phyloP scores from a whole-genome alignment of 2,888 invertebrate genomes.

The Oconnorella tubifera region DNA sequence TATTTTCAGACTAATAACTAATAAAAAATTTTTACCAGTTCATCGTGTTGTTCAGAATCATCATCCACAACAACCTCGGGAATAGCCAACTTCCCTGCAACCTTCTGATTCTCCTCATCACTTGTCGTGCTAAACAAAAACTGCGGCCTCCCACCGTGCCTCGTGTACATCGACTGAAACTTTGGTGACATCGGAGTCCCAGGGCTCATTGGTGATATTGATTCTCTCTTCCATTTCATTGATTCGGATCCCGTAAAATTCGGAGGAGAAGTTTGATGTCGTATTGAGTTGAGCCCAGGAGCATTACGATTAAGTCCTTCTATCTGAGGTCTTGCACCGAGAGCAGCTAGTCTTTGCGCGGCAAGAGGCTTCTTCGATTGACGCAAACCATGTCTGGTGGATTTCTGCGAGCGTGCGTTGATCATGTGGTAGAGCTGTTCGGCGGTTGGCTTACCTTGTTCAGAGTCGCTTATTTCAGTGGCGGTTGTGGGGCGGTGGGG shows the following conservation, averaged over 20 bases:
- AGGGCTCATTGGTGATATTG: neutral
- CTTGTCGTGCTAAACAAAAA: neutral
- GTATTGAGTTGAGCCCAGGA: neutral
- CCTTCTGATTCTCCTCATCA: neutral
- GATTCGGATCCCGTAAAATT: neutral
- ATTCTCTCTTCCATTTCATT: neutral
- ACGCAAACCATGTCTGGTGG: neutral
- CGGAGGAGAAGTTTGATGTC: neutral
- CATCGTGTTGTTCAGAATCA: neutral
- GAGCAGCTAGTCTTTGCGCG: neutral
- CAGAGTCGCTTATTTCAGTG: neutral
- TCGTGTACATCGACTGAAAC: neutral
- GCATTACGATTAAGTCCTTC: neutral
- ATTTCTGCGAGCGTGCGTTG: neutral
- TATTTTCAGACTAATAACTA: no score
- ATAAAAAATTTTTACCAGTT: no score
- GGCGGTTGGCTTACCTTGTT: conserved; percentile 7
- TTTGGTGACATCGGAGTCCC: neutral
- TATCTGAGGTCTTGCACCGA: neutral
- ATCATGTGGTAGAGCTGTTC: conserved; percentile 18
- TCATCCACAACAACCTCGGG: conserved; percentile 4
- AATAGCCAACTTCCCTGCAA: neutral
- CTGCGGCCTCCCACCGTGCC: neutral
- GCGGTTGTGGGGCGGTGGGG: neutral
- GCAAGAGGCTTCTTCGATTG: neutral